Conservation (phyloP, 2,797 vertebrate species). For the Lacerta agilis region DNA sequence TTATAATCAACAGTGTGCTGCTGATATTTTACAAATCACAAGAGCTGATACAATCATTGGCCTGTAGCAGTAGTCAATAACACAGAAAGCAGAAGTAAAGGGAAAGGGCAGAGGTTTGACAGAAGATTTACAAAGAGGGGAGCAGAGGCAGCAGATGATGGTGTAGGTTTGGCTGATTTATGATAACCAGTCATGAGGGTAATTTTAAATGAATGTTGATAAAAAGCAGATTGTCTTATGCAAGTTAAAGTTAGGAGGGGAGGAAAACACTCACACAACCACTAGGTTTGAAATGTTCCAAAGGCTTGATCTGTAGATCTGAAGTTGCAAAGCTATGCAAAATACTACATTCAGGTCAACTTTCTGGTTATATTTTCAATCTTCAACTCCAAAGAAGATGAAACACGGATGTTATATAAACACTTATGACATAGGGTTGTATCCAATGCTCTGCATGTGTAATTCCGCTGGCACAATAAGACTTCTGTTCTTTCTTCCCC, state of each 20-base stretch:
- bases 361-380: not conserved
- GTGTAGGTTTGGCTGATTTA: not conserved
- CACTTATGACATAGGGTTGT: not conserved
- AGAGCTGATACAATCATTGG: not conserved
- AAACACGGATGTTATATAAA: not conserved
- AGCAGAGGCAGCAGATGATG: not conserved
- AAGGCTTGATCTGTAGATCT: not conserved
- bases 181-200: not conserved
- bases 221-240: not conserved
- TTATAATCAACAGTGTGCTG: not conserved
- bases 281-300: not conserved
- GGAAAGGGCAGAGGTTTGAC: not conserved
- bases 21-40: not conserved
- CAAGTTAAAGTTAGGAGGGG: not conserved
- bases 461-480: too few relatives aligned
- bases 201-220: not conserved
- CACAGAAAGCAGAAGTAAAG: not conserved
- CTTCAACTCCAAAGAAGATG: not conserved
- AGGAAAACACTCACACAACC: not conserved
- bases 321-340: not conserved
- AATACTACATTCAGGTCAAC: not conserved
- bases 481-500: too few relatives aligned
- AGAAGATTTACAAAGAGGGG: not conserved
- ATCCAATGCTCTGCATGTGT: too few relatives aligned
- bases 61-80: not conserved